Evolutionary conservation across 1,140 invertebrate genomes (phyloP).

Genomic region (Platorchestia sp.): DNA sequence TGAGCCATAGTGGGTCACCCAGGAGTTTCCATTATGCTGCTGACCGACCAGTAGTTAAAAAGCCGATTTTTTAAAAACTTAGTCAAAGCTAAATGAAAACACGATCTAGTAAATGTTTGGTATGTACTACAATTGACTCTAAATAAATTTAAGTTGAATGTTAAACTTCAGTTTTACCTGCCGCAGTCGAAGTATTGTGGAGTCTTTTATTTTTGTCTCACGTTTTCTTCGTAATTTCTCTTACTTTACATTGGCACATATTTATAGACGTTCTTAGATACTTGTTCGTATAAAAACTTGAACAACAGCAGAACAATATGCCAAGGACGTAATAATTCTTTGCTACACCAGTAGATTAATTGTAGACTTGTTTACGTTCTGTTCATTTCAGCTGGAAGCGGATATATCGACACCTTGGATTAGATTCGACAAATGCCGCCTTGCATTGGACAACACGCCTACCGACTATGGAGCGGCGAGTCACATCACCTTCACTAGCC

Average conservation of each 20-base stretch:
- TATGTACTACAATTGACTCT: no score
- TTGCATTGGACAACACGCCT: background rate
- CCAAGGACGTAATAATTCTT: background rate
- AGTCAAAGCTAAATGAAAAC: no score
- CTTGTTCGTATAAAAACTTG: background rate
- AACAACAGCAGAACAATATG: background rate
- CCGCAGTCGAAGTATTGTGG: no score
- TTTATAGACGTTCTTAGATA: background rate
- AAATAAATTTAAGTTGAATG: no score
- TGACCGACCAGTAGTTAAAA: no score
- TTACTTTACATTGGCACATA: background rate
- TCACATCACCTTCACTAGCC: background rate
- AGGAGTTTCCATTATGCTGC: no score
- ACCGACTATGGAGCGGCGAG: background rate
- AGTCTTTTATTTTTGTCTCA: background rate
- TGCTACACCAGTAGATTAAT: background rate
- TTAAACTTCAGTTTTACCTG: no score
- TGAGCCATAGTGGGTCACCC: no score
- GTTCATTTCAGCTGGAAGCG: slow-evolving; percentile 1
- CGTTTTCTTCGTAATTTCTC: background rate
- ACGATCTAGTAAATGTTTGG: no score
- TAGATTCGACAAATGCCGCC: background rate
- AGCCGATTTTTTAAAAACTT: no score
- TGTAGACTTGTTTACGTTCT: background rate
- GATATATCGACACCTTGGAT: background rate